Conservation (phyloP, 2,888 invertebrate genomes). For the Heliconius hortense region DNA sequence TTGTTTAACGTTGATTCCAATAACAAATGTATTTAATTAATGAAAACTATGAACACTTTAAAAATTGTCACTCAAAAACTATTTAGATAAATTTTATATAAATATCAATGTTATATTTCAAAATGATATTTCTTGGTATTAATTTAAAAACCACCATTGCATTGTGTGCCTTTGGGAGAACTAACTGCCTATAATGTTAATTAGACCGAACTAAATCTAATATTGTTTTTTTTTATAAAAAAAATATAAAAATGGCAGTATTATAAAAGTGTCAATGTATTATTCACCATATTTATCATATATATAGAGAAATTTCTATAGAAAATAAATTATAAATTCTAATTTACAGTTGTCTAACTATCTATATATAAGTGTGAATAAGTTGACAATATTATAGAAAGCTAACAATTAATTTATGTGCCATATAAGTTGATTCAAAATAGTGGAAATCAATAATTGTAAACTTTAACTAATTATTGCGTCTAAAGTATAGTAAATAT, state of each 20-base stretch:
- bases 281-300: neutral
- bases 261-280: conserved; percentile 8
- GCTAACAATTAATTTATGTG: too few relatives aligned
- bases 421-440: neutral
- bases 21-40: too few relatives aligned
- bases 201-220: conserved; percentile 27
- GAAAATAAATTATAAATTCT: conserved; percentile 21
- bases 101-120: neutral
- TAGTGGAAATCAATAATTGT: neutral
- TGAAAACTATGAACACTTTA: too few relatives aligned
- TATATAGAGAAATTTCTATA: conserved; percentile 1
- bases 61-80: too few relatives aligned
- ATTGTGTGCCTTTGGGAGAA: conserved; percentile 70
- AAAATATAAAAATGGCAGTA: conserved; percentile 21
- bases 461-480: neutral
- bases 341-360: conserved; percentile 21
- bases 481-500: neutral
- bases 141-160: conserved; percentile 42
- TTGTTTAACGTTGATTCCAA: too few relatives aligned
- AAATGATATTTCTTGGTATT: neutral
- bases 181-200: conserved; percentile 48
- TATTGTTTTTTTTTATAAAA: conserved; percentile 3
- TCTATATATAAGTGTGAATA: neutral
- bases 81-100: too few relatives aligned
- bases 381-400: neutral